A percentile compares a stretch with the other conserved stretches of the same genome.
phyloP scores from a whole-genome alignment of 2,888 invertebrate species.

The Dynastes maya region DNA sequence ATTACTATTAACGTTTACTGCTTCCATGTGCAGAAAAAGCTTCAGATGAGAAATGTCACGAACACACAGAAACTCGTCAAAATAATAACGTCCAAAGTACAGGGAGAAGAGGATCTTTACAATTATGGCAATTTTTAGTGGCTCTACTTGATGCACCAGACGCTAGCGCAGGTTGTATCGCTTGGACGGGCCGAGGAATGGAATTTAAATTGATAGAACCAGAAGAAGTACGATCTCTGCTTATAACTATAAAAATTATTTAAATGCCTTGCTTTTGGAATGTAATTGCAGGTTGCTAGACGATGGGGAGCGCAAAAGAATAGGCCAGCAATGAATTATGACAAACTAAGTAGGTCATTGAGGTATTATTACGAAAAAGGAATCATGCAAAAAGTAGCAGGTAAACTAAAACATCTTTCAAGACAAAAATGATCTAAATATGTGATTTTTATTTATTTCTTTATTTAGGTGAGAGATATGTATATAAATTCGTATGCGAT shows the following conservation, averaged over 20 bases:
- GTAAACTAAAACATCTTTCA: conserved; percentile 66
- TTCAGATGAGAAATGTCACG: conserved; percentile 59
- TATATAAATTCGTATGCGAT: conserved; percentile 97
- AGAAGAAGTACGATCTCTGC: conserved; percentile 79
- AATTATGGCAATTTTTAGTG: conserved; percentile 96
- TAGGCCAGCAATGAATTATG: conserved; percentile 97
- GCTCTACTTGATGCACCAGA: conserved; percentile 82
- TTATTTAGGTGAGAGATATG: conserved; percentile 88
- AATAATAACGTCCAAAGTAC: conserved; percentile 59
- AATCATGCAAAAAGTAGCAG: conserved; percentile 98
- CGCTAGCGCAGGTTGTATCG: conserved; percentile 85
- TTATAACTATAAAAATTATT: too few species aligned
- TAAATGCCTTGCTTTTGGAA: neutral
- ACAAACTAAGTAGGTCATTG: conserved; percentile 92
- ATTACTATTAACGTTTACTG: neutral
- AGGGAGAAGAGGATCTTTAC: conserved; percentile 85
- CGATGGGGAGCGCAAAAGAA: conserved; percentile 98
- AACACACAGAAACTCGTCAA: conserved; percentile 59
- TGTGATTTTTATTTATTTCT: neutral
- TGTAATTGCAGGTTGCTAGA: conserved; percentile 82
- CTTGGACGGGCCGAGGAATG: conserved; percentile 96
- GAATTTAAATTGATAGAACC: conserved; percentile 97
- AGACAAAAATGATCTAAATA: too few species aligned
- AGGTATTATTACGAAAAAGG: conserved; percentile 98
- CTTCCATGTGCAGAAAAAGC: conserved; percentile 10